phyloP scores from a whole-genome alignment of 2,113 vertebrate genomes.

The Prolemur simus region DNA sequence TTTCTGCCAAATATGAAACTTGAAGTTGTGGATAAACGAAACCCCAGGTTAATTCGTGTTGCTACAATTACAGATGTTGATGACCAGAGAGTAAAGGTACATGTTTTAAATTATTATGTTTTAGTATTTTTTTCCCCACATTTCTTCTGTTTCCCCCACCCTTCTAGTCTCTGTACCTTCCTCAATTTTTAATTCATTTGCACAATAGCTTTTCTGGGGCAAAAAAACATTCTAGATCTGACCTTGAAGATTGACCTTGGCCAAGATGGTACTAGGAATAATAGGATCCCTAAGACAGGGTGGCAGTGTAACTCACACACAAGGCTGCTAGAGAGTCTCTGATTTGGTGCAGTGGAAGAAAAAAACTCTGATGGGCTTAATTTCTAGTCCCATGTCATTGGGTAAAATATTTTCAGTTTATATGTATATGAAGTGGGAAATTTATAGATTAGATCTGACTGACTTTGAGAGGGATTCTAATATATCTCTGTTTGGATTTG shows the following conservation, averaged over 20 bases:
- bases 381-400: not conserved
- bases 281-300: not conserved
- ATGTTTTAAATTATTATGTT: not conserved
- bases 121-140: not conserved
- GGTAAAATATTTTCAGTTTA: not conserved
- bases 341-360: not conserved
- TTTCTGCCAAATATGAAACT: constrained; percentile 80
- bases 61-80: constrained; percentile 73
- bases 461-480: not conserved
- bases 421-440: not conserved
- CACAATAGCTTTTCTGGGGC: not conserved
- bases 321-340: not conserved
- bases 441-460: not conserved
- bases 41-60: constrained; percentile 70
- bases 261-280: no score
- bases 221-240: not conserved
- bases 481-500: not conserved
- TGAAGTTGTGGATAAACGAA: constrained; percentile 80
- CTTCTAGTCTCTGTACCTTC: not conserved
- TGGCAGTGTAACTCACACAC: no score
- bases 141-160: not conserved
- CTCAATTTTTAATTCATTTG: not conserved
- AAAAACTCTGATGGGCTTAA: not conserved
- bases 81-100: constrained; percentile 79
- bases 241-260: not conserved